Conservation (phyloP, 1,140 invertebrate species). For the Heliconius eleuchia region DNA sequence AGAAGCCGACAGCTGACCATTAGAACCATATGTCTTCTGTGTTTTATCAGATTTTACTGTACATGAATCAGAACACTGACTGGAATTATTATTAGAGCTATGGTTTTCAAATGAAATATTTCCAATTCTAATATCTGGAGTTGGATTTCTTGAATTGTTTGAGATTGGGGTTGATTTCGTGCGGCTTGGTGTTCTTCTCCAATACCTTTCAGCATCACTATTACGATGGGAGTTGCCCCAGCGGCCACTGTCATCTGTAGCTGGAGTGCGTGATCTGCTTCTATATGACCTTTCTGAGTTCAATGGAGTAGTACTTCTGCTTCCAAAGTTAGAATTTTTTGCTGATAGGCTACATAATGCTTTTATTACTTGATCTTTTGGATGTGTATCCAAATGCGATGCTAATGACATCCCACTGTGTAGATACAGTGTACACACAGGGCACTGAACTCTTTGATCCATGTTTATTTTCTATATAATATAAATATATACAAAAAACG, state of each 20-base stretch:
- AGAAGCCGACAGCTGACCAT: conserved; percentile 39
- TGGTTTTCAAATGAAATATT: conserved; percentile 64
- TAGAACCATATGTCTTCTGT: conserved; percentile 53
- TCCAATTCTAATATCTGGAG: conserved; percentile 63
- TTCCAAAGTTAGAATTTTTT: conserved; percentile 57
- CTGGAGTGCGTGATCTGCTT: conserved; percentile 74
- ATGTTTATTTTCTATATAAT: conserved; percentile 60
- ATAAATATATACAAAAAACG: conserved; percentile 48
- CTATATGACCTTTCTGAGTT: conserved; percentile 73
- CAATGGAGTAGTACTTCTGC: conserved; percentile 67
- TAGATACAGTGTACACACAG: conserved; percentile 91
- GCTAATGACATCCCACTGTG: conserved; percentile 90
- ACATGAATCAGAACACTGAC: conserved; percentile 55
- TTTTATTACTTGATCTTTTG: conserved; percentile 92
- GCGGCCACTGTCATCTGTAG: conserved; percentile 57
- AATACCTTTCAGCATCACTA: conserved; percentile 67
- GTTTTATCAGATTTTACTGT: conserved; percentile 64
- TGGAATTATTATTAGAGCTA: conserved; percentile 45
- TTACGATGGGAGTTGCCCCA: conserved; percentile 55
- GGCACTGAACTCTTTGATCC: conserved; percentile 85
- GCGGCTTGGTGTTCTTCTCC: conserved; percentile 61
- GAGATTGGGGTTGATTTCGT: conserved; percentile 57
- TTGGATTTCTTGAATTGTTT: conserved; percentile 57
- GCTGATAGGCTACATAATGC: conserved; percentile 83
- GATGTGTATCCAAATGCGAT: conserved; percentile 90